Conservation (phyloP, 2,797 vertebrate species). For the Hirundo rustica region DNA sequence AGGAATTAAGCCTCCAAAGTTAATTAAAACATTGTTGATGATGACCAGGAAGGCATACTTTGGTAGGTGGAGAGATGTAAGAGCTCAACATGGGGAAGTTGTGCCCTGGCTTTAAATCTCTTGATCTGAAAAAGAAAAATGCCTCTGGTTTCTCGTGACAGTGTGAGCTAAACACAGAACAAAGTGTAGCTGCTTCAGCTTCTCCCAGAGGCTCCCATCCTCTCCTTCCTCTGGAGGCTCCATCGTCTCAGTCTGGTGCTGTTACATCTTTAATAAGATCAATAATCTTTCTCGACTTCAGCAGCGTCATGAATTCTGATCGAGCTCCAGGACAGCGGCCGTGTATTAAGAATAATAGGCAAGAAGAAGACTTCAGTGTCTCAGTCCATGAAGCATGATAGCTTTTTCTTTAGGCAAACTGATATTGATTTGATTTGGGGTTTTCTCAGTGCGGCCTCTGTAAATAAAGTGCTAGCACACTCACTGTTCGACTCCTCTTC, state of each 20-base stretch:
- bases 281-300: not conserved
- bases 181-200: not conserved
- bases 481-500: not conserved
- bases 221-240: not conserved
- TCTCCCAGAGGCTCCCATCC: not conserved
- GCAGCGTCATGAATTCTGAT: constrained; percentile 53
- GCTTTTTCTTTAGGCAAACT: constrained; percentile 29
- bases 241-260: not conserved
- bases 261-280: constrained; percentile 47
- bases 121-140: not conserved
- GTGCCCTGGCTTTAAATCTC: not conserved
- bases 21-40: not conserved
- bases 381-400: not conserved
- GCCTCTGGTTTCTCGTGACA: rapidly evolving
- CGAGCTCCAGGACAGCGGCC: not conserved
- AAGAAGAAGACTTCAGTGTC: constrained; percentile 34
- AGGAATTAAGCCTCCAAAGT: not conserved
- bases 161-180: not conserved
- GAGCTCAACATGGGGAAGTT: not conserved
- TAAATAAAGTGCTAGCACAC: not conserved
- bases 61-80: not conserved
- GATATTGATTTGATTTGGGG: constrained; percentile 12
- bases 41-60: not conserved
- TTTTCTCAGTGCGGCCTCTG: not conserved
- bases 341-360: constrained; percentile 18